These are phyloP conservation scores for Disparrhopalites patrizii DNA, from an alignment of 2,888 invertebrate species.

Conservation along the genomic window DNA sequence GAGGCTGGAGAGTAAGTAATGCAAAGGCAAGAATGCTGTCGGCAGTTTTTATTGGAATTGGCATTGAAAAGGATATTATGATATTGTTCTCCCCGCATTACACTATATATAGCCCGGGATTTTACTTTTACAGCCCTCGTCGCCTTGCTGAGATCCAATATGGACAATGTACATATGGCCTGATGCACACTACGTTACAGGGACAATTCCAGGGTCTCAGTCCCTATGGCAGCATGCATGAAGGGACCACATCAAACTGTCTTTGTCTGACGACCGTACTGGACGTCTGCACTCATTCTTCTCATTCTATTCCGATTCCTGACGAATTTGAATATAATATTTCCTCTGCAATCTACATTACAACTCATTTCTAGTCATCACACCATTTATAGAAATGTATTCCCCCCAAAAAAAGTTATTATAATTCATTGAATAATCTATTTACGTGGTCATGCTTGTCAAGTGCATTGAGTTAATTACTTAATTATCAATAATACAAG, in stretches of 20 bases:
- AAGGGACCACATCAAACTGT: constrained; percentile 21
- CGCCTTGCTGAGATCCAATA: no score
- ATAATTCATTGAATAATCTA: no score
- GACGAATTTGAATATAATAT: constrained; percentile 4
- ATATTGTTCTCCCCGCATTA: no score
- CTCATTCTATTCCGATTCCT: constrained; percentile 1
- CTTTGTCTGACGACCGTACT: constrained; percentile 22
- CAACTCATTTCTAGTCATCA: constrained; percentile 4
- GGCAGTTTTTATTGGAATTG: constrained; percentile 23
- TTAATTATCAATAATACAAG: no score
- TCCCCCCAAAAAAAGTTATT: no score
- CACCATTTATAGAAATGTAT: no score
- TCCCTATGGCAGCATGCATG: constrained; percentile 10
- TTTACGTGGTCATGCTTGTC: no score
- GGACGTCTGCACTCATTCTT: constrained; percentile 30
- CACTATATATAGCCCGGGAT: no score
- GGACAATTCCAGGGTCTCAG: background rate
- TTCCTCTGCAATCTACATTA: background rate
- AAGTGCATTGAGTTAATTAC: no score
- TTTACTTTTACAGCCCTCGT: no score
- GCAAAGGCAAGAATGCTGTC: constrained; percentile 2
- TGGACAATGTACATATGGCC: no score
- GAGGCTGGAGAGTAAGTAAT: constrained; percentile 6
- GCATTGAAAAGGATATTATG: no score
- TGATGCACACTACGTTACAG: background rate